Evolutionary conservation across 2,113 vertebrate genomes (phyloP).

Genomic region (Tonatia bakeri): DNA sequence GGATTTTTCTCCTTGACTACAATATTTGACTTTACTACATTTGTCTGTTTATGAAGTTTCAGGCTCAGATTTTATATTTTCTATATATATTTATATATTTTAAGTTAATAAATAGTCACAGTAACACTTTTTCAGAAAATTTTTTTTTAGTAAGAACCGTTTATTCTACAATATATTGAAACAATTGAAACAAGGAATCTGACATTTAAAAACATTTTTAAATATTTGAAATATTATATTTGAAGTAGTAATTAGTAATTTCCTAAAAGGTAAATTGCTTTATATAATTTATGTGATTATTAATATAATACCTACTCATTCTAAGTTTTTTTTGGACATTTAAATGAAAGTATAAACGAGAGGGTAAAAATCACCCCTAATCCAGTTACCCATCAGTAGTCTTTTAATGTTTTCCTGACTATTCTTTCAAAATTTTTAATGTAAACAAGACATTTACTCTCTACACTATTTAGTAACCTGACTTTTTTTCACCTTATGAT

Average conservation of each 20-base stretch:
- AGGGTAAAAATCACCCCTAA: background rate
- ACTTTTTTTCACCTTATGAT: background rate
- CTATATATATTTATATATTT: too few relatives aligned
- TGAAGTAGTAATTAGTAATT: background rate
- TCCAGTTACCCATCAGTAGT: background rate
- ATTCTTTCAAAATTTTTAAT: constrained; percentile 31
- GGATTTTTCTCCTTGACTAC: background rate
- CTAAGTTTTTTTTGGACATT: constrained; percentile 22
- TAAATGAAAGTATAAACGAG: background rate
- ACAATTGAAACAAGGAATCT: background rate
- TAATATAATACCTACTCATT: background rate
- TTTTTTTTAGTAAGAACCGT: background rate
- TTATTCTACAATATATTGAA: background rate
- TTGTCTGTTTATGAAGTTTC: background rate
- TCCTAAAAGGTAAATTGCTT: constrained; percentile 10
- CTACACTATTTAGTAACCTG: background rate
- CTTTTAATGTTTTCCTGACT: constrained; percentile 20
- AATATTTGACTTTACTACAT: background rate
- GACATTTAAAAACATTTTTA: background rate
- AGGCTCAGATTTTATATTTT: constrained; percentile 18
- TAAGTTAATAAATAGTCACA: background rate
- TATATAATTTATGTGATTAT: background rate
- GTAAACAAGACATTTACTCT: background rate
- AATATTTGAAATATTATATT: background rate
- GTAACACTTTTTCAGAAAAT: background rate